Percentiles rank a stretch among this genome's conserved stretches.
Evolutionary conservation across 2,888 invertebrate species (phyloP).

Genomic region (Rhagophthalmus giganteus): DNA sequence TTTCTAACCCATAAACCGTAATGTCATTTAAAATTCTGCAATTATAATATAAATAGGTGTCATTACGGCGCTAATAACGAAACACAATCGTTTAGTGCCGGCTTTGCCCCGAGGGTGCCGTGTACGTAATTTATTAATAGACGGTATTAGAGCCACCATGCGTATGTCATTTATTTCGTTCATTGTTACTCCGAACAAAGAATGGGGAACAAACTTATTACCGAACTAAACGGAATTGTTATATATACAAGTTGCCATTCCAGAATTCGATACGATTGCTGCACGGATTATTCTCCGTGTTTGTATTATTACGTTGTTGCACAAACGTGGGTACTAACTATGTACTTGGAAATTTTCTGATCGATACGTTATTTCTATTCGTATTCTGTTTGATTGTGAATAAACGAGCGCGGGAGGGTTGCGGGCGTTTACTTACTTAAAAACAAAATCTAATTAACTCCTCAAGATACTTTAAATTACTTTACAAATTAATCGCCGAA

Average conservation of each 20-base stretch:
- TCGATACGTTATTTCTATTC: too few relatives aligned
- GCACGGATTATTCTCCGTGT: slow-evolving; percentile 16
- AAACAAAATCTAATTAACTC: neutral
- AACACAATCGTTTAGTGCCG: slow-evolving; percentile 55
- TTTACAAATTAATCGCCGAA: neutral
- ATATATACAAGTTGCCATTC: slow-evolving; percentile 26
- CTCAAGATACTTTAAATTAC: neutral
- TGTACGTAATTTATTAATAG: slow-evolving; percentile 57
- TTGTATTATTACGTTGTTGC: slow-evolving; percentile 3
- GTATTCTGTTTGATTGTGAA: too few relatives aligned
- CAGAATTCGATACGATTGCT: slow-evolving; percentile 29
- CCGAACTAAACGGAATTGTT: slow-evolving; percentile 17
- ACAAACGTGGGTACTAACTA: slow-evolving; percentile 2
- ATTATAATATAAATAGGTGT: slow-evolving; percentile 59
- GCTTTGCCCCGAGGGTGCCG: slow-evolving; percentile 49
- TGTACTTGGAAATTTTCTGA: neutral
- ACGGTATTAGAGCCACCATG: slow-evolving; percentile 51
- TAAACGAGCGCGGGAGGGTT: slow-evolving; percentile 25
- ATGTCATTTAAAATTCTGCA: slow-evolving; percentile 55
- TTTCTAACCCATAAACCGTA: slow-evolving; percentile 53
- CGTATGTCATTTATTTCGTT: slow-evolving; percentile 52
- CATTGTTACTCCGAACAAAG: slow-evolving; percentile 47
- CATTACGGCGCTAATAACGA: slow-evolving; percentile 57
- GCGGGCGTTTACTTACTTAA: too few relatives aligned
- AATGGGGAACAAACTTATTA: slow-evolving; percentile 37